Evolutionary conservation across 1,140 invertebrate species (phyloP).

Genomic region (Neelides sp.): DNA sequence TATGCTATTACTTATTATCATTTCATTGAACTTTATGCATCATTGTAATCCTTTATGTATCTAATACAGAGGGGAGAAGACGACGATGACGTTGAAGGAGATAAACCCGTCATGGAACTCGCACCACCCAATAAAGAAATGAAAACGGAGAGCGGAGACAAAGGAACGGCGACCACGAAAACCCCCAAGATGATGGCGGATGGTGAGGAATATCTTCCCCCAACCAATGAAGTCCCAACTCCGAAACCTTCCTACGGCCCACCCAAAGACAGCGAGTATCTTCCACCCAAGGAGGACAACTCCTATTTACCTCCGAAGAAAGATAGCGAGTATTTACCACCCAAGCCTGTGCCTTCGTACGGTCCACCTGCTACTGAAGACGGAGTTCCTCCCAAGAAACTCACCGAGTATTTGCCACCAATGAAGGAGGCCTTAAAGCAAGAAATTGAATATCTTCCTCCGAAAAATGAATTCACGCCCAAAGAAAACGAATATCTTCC

Average conservation of each 20-base stretch:
- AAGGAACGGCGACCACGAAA: not conserved
- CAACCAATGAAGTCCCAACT: not conserved
- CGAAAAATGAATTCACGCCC: conserved; percentile 4
- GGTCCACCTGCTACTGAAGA: too few species aligned
- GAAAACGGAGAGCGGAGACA: not conserved
- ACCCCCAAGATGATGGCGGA: not conserved
- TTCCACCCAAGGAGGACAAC: conserved; percentile 10
- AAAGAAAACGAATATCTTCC: conserved; percentile 1
- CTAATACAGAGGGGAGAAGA: too few species aligned
- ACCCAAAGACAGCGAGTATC: conserved; percentile 7
- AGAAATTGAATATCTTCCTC: conserved; percentile 11
- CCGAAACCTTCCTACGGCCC: not conserved
- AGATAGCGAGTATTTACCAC: not conserved
- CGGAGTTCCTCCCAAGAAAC: conserved; percentile 7
- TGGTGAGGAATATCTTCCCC: conserved; percentile 7
- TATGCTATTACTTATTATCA: too few species aligned
- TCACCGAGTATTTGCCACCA: not conserved
- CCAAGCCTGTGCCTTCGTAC: too few species aligned
- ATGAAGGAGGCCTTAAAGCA: not conserved
- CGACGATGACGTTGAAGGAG: too few species aligned
- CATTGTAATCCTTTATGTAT: too few species aligned
- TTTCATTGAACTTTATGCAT: too few species aligned
- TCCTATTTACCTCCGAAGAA: conserved; percentile 2
- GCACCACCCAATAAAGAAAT: not conserved
- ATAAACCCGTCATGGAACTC: too few species aligned